Evolutionary conservation across 2,113 vertebrate genomes (phyloP).

Genomic region (Pitta sordida): DNA sequence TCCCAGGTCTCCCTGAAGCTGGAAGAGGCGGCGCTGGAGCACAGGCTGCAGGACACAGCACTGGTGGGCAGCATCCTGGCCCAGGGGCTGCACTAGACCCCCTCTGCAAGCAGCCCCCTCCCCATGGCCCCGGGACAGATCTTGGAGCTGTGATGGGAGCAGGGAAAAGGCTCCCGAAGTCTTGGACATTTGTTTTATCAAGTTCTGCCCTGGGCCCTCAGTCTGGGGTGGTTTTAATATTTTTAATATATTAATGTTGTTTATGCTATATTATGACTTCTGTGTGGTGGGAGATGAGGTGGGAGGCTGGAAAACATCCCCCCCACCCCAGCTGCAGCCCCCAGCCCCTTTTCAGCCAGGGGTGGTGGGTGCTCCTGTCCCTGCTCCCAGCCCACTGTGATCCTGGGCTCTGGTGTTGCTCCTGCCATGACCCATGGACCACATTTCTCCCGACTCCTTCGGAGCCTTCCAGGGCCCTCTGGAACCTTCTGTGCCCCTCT

Average conservation of each 20-base stretch:
- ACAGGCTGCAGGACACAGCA: conserved; percentile 83
- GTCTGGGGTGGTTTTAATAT: not conserved
- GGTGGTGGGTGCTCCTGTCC: not conserved
- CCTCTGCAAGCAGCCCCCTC: not conserved
- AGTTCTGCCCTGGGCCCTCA: not conserved
- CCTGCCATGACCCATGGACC: accelerated
- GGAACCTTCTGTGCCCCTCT: not conserved
- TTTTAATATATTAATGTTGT: not conserved
- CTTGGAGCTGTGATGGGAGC: not conserved
- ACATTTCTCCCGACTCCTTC: accelerated
- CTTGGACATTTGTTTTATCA: not conserved
- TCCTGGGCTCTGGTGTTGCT: not conserved
- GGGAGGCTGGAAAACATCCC: not conserved
- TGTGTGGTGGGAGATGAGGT: not conserved
- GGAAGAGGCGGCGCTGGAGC: conserved; percentile 85
- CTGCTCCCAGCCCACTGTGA: accelerated
- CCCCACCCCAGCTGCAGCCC: not conserved
- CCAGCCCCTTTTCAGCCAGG: not conserved
- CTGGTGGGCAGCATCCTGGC: conserved; percentile 88
- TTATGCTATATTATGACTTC: not conserved
- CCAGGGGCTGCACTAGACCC: conserved; percentile 72
- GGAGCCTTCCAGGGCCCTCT: accelerated
- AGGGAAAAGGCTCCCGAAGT: not conserved
- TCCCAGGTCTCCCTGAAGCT: conserved; percentile 88
- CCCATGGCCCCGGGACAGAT: not conserved